Evolutionary conservation across 2,113 vertebrate species (phyloP), one percentile per base, ranked within the genome.

Genomic region (Scalopus aquaticus): DNA sequence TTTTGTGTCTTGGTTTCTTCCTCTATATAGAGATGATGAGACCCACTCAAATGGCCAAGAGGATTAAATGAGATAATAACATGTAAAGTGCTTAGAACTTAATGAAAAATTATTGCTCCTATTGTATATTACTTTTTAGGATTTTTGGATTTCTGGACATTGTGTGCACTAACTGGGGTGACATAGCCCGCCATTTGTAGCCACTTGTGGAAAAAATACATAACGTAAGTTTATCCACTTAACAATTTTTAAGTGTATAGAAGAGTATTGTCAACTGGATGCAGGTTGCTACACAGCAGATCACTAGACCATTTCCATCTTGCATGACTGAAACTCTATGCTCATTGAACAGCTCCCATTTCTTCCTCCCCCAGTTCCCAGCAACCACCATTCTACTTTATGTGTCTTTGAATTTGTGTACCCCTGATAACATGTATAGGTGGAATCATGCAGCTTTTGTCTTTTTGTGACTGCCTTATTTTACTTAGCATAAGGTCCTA

Each of bases 401-500:
- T 93, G 20, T 85, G 74, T 72, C 67, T 35, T 1, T 49, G 49
- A 85, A 9, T 54, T 58, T 72, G 12, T 35, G 72, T 82, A 35
- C 73, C 84, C 58, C 26, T n/a, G 15, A 13, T 83, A n/a, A 60
- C 19, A 76, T 9, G 4, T 28, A 17, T 73, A 58, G 44, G 35
- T 84, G 51, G 37, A 35, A 62, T 82, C 37, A 39, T 77, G 13
- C 20, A 74, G 32, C 42, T 32, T 46, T 88, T 88, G 3, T 70
- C 65, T 39, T 88, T 72, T 81, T 86, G 32, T 87, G 26, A 70
- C 73, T 90, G 39, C 28, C 37, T 90, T 84, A 37, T 76, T 91
- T 89, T 62, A 69, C 76, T 92, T 91, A 90, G 56, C 42, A 37
- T 79, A 46, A 69, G 9, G 4, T 85, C 42, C 44, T 82, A n/a